A percentile compares a stretch with the other conserved stretches of the same genome.
Conservation (phyloP, 2,113 vertebrate genomes). For the Mastomys natalensis region DNA sequence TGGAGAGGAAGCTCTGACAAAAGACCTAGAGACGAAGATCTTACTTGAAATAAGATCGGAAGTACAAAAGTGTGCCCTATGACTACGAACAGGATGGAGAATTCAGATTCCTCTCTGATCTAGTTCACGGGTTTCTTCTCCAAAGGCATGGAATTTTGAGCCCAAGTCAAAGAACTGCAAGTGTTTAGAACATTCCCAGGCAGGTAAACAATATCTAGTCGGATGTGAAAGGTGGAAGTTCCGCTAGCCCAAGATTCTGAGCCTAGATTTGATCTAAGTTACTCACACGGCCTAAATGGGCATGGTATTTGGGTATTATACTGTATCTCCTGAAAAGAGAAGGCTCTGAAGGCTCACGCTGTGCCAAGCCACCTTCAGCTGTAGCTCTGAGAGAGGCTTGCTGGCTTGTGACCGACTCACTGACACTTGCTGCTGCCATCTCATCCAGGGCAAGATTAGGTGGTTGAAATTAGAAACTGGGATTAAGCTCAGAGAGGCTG, state of each 20-base stretch:
- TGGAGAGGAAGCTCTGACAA: neutral
- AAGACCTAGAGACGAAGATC: neutral
- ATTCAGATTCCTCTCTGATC: neutral
- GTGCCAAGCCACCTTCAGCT: neutral
- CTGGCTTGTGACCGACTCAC: neutral
- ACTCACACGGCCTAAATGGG: neutral
- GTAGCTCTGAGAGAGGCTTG: neutral
- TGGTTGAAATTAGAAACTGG: constrained; percentile 68
- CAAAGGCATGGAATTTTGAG: neutral
- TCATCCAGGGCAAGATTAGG: constrained; percentile 46
- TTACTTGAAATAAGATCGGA: neutral
- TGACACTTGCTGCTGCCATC: neutral
- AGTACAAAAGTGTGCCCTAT: neutral
- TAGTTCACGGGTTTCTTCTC: neutral
- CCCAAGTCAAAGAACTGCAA: neutral
- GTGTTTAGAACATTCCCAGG: constrained; percentile 35
- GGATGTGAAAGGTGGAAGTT: neutral
- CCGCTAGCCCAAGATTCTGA: neutral
- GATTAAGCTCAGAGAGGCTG: constrained; percentile 46
- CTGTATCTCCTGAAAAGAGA: neutral
- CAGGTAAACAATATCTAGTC: neutral
- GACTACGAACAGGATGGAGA: neutral
- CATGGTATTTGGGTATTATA: neutral
- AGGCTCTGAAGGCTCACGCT: rapidly evolving
- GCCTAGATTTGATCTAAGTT: neutral